Evolutionary conservation across 2,113 vertebrate species (phyloP).

Genomic region (Maccullochella peelii): DNA sequence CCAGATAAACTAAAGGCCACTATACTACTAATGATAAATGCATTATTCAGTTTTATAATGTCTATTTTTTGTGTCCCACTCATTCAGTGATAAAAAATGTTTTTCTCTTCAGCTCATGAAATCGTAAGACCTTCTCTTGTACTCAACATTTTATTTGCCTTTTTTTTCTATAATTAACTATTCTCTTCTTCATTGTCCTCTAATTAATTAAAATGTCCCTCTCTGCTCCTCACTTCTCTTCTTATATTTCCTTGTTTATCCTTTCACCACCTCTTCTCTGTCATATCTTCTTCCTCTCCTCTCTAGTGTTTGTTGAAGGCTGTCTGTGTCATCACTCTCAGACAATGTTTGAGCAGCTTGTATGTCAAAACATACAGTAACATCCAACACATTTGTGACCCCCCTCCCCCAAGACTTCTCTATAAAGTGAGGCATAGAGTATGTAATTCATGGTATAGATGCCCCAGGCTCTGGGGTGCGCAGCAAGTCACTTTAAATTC

Average conservation of each 20-base stretch:
- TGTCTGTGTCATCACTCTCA: neutral
- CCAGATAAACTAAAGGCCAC: neutral
- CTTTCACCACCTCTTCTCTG: neutral
- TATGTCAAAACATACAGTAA: neutral
- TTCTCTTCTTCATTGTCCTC: neutral
- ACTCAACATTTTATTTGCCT: neutral
- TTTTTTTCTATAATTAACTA: neutral
- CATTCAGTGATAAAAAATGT: too few species aligned
- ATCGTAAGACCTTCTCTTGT: neutral
- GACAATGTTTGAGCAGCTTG: neutral
- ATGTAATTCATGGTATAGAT: neutral
- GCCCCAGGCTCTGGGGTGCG: neutral
- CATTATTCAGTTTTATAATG: too few species aligned
- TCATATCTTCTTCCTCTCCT: neutral
- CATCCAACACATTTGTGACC: neutral
- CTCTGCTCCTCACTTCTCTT: neutral
- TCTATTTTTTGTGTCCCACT: neutral
- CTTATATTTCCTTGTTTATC: neutral
- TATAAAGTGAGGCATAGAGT: neutral
- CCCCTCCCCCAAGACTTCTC: neutral
- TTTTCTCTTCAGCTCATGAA: neutral
- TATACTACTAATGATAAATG: neutral
- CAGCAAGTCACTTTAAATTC: neutral
- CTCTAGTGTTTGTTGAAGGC: neutral
- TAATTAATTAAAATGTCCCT: neutral